These are phyloP conservation scores for Cyclophora albipunctata DNA, from an alignment of 2,888 invertebrate species.

Conservation along the genomic window DNA sequence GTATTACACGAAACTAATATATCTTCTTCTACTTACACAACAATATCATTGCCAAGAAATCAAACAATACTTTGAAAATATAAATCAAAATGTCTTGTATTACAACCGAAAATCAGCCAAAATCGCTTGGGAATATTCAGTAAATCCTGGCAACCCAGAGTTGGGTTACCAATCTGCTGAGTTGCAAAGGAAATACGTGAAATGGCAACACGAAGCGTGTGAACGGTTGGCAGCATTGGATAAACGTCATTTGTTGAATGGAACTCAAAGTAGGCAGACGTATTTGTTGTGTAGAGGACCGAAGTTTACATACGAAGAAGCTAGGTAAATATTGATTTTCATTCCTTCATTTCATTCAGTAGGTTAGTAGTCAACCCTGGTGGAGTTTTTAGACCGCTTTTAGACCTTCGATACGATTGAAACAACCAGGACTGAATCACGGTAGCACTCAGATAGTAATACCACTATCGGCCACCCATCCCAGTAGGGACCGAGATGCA, in stretches of 20 bases:
- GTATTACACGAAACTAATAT: slow-evolving; percentile 1
- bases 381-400: too few relatives aligned
- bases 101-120: slow-evolving; percentile 48
- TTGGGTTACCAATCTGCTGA: slow-evolving; percentile 29
- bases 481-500: too few relatives aligned
- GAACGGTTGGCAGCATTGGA: slow-evolving; percentile 30
- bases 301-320: slow-evolving; percentile 69
- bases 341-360: too few relatives aligned
- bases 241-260: slow-evolving; percentile 35
- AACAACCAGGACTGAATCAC: too few relatives aligned
- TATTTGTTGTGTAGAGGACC: slow-evolving; percentile 79
- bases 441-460: too few relatives aligned
- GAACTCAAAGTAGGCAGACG: slow-evolving; percentile 65
- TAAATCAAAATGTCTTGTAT: slow-evolving; percentile 42
- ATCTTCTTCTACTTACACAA: slow-evolving; percentile 13
- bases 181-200: slow-evolving; percentile 38
- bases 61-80: slow-evolving; percentile 35
- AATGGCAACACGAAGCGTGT: slow-evolving; percentile 49
- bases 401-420: too few relatives aligned
- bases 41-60: slow-evolving; percentile 24
- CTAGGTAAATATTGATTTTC: slow-evolving; percentile 64
- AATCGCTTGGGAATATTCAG: slow-evolving; percentile 55
- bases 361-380: too few relatives aligned
- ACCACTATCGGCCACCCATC: too few relatives aligned
- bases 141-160: slow-evolving; percentile 38